phyloP scores from a whole-genome alignment of 2,888 invertebrate genomes.

The Scaptomyza tumidula region DNA sequence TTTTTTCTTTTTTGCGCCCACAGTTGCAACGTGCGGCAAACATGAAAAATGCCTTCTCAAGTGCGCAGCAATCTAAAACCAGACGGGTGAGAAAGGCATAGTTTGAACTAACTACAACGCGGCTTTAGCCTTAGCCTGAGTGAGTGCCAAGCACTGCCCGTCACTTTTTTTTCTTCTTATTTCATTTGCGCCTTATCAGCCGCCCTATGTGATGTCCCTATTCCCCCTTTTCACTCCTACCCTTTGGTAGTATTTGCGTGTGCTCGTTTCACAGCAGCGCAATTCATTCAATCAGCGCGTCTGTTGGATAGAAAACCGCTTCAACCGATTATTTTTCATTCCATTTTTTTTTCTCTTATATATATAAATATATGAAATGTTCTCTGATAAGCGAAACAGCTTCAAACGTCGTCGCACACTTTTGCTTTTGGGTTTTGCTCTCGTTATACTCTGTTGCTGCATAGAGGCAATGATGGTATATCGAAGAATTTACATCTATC shows the following conservation, averaged over 20 bases:
- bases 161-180: slow-evolving; percentile 45
- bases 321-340: slow-evolving; percentile 23
- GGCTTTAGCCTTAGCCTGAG: slow-evolving; percentile 3
- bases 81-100: slow-evolving; percentile 25
- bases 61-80: slow-evolving; percentile 50
- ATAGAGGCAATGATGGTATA: neutral
- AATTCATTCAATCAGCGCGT: slow-evolving; percentile 61
- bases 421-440: slow-evolving; percentile 19
- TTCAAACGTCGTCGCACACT: slow-evolving; percentile 55
- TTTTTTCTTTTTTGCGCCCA: neutral
- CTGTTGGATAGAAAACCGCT: slow-evolving; percentile 48
- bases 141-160: slow-evolving; percentile 67
- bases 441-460: slow-evolving; percentile 11
- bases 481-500: neutral
- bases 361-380: slow-evolving; percentile 27
- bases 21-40: slow-evolving; percentile 52
- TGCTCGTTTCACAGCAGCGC: slow-evolving; percentile 43
- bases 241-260: slow-evolving; percentile 35
- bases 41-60: slow-evolving; percentile 40
- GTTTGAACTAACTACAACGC: slow-evolving; percentile 27
- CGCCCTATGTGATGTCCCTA: slow-evolving; percentile 6
- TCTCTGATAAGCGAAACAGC: slow-evolving; percentile 54
- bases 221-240: neutral
- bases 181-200: slow-evolving; percentile 56
- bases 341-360: slow-evolving; percentile 5